phyloP scores from a whole-genome alignment of 2,797 vertebrate species.

The Crocodylus rhombifer region DNA sequence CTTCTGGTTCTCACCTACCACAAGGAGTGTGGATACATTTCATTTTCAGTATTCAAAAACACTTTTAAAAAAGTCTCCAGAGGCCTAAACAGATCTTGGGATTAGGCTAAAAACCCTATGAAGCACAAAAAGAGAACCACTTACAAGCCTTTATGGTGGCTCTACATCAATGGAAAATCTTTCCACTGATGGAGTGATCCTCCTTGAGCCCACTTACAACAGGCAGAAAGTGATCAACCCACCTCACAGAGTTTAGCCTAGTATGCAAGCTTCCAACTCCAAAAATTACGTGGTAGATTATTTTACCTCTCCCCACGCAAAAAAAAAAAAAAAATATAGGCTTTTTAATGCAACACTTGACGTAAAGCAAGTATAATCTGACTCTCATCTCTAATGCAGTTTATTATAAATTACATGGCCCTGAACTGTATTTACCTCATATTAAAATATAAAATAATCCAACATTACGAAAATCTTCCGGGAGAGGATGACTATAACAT shows the following conservation, averaged over 20 bases:
- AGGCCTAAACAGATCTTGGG: background rate
- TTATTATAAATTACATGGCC: background rate
- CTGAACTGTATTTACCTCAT: background rate
- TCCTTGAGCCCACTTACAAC: background rate
- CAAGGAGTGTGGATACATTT: background rate
- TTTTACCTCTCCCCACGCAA: background rate
- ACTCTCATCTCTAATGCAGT: background rate
- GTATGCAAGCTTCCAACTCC: background rate
- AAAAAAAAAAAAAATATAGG: background rate
- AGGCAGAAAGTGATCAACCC: rapidly evolving
- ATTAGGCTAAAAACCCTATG: no score
- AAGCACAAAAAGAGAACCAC: no score
- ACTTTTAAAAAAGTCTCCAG: background rate
- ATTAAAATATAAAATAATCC: background rate
- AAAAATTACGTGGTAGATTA: background rate
- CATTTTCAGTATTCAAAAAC: background rate
- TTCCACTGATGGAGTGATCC: background rate
- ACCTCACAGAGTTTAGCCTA: background rate
- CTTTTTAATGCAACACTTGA: background rate
- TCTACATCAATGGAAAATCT: background rate
- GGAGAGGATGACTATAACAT: background rate
- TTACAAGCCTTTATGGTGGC: background rate
- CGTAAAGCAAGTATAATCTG: background rate
- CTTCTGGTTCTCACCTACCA: no score
- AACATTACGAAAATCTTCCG: background rate